Evolutionary conservation across 2,113 vertebrate species (phyloP).

Genomic region (Trichechus manatus): DNA sequence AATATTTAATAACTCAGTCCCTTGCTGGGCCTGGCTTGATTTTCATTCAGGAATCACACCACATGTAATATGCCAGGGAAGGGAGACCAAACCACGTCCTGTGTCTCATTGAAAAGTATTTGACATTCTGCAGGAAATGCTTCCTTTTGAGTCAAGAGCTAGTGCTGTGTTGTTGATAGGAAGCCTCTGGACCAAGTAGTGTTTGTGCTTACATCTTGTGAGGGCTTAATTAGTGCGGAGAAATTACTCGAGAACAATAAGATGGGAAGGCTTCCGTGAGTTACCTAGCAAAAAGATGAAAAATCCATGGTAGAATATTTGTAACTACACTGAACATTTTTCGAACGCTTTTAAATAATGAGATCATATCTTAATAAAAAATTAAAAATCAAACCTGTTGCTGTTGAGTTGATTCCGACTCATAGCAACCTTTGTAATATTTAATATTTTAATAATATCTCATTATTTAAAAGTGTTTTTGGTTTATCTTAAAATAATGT

Average conservation of each 20-base stretch:
- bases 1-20: background rate
- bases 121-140: background rate
- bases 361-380: background rate
- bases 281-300: background rate
- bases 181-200: background rate
- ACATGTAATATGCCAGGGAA: background rate
- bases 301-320: slow-evolving; percentile 8
- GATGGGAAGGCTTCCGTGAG: background rate
- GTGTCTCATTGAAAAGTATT: background rate
- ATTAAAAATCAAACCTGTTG: no score
- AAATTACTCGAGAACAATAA: background rate
- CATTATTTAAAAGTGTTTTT: background rate
- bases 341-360: background rate
- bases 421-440: no score
- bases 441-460: background rate
- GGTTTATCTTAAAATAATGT: background rate
- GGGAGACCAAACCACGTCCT: background rate
- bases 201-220: background rate
- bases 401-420: no score
- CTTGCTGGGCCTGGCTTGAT: background rate
- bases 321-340: background rate
- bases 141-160: background rate
- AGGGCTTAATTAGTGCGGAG: background rate
- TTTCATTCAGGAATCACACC: background rate
- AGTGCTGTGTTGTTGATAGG: background rate